A percentile compares a stretch with the other conserved stretches of the same genome.
Evolutionary conservation across 2,888 invertebrate genomes (phyloP).

Genomic region (Epistrophe grossulariae): DNA sequence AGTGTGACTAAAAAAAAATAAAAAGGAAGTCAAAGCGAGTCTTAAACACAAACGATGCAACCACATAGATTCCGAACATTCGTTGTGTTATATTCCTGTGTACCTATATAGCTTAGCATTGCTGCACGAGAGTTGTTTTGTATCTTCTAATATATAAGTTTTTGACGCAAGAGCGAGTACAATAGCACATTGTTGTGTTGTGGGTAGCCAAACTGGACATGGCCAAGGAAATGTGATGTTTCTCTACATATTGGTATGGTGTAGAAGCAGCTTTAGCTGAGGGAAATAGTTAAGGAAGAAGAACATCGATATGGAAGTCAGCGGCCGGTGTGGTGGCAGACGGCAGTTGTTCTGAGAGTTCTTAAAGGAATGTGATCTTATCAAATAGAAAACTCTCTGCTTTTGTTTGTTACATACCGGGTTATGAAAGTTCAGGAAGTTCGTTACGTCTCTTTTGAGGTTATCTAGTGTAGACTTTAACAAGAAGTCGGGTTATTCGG

Average conservation of each 20-base stretch:
- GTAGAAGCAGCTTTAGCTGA: not conserved
- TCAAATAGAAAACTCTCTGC: not conserved
- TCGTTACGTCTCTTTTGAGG: not conserved
- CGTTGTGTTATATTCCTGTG: constrained; percentile 6
- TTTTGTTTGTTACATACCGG: not conserved
- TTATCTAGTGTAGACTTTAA: not conserved
- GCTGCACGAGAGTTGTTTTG: constrained; percentile 36
- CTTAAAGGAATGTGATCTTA: constrained; percentile 42
- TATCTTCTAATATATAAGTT: constrained; percentile 1
- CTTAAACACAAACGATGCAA: constrained; percentile 19
- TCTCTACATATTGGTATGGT: not conserved
- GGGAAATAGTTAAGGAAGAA: constrained; percentile 9
- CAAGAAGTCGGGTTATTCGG: not conserved
- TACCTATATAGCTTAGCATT: constrained; percentile 5
- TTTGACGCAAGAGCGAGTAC: constrained; percentile 33
- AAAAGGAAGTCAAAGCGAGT: constrained; percentile 14
- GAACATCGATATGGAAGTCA: constrained; percentile 8
- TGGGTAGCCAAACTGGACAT: constrained; percentile 33
- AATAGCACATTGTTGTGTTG: constrained; percentile 25
- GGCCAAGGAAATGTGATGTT: constrained; percentile 18
- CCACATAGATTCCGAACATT: constrained; percentile 29
- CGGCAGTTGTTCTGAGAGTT: constrained; percentile 6
- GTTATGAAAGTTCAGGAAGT: constrained; percentile 33
- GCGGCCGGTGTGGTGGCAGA: not conserved
- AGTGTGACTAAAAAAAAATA: not conserved